A percentile compares a stretch with the other conserved stretches of the same genome.
phyloP scores from a whole-genome alignment of 2,113 vertebrate species.

The Pterophyllum scalare region DNA sequence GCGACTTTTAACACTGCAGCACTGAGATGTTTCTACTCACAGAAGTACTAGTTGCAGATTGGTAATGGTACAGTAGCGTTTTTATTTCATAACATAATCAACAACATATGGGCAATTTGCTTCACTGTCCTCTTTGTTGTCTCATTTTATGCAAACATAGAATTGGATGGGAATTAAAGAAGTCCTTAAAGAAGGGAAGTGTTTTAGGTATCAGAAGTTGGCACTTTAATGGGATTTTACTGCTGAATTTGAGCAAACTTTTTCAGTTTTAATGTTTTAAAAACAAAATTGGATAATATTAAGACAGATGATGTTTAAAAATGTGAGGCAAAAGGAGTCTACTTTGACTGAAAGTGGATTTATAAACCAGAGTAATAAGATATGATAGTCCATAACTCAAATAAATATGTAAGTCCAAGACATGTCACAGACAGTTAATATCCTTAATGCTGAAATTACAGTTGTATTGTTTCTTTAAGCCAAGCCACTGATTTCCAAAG shows the following conservation, averaged over 20 bases:
- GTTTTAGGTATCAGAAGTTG: slow-evolving; percentile 50
- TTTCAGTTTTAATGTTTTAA: slow-evolving; percentile 4
- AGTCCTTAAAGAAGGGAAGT: slow-evolving; percentile 55
- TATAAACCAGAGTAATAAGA: not conserved
- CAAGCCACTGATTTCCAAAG: slow-evolving; percentile 40
- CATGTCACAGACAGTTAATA: not conserved
- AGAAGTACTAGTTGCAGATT: slow-evolving; percentile 57
- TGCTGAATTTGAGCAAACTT: not conserved
- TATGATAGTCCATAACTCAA: not conserved
- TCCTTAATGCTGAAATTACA: slow-evolving; percentile 18
- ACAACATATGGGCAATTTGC: slow-evolving; percentile 19
- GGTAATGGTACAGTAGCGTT: slow-evolving; percentile 62
- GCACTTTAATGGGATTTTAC: slow-evolving; percentile 42
- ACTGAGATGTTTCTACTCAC: slow-evolving; percentile 72
- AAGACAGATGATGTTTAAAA: not conserved
- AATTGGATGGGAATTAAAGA: slow-evolving; percentile 41
- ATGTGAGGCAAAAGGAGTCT: not conserved
- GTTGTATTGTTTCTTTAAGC: slow-evolving; percentile 22
- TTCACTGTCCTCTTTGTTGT: slow-evolving; percentile 36
- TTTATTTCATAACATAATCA: slow-evolving; percentile 59
- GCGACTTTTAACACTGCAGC: slow-evolving; percentile 51
- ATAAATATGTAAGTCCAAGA: not conserved
- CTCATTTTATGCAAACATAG: slow-evolving; percentile 58
- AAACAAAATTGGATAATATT: not conserved
- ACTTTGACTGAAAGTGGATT: not conserved